phyloP scores from a whole-genome alignment of 2,797 vertebrate species.

The Apodemus agrarius region DNA sequence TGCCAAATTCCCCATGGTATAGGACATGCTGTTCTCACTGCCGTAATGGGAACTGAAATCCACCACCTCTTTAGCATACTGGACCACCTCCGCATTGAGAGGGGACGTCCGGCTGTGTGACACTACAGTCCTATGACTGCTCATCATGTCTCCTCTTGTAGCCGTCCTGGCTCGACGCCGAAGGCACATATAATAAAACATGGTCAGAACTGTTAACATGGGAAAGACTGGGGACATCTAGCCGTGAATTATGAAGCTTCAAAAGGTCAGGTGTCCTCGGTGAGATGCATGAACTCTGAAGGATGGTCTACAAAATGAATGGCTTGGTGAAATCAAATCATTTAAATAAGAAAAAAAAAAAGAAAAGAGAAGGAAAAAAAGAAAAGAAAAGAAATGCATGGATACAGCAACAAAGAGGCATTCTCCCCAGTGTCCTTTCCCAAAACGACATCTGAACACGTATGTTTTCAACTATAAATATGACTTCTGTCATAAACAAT shows the following conservation, averaged over 20 bases:
- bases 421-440: constrained; percentile 25
- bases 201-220: constrained; percentile 99
- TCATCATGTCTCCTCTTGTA: constrained; percentile 94
- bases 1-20: constrained; percentile 99
- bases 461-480: constrained; percentile 56
- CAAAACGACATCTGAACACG: constrained; percentile 53
- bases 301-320: constrained; percentile 81
- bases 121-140: constrained; percentile 94
- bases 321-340: constrained; percentile 84
- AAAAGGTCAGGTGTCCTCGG: constrained; percentile 84
- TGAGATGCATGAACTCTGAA: constrained; percentile 82
- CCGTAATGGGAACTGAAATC: constrained; percentile 99
- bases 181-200: constrained; percentile 99
- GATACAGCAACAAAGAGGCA: constrained; percentile 62
- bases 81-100: constrained; percentile 94
- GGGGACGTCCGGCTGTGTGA: constrained; percentile 93
- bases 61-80: constrained; percentile 98
- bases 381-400: constrained; percentile 31
- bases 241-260: constrained; percentile 79
- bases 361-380: background rate
- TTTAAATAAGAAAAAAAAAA: constrained; percentile 68
- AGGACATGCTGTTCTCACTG: constrained; percentile 99
- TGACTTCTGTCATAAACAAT: constrained; percentile 57
- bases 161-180: constrained; percentile 98
- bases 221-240: constrained; percentile 92